Evolutionary conservation across 2,888 invertebrate genomes (phyloP), one percentile per base, ranked within the genome.

Genomic region (Ellobium chinense): DNA sequence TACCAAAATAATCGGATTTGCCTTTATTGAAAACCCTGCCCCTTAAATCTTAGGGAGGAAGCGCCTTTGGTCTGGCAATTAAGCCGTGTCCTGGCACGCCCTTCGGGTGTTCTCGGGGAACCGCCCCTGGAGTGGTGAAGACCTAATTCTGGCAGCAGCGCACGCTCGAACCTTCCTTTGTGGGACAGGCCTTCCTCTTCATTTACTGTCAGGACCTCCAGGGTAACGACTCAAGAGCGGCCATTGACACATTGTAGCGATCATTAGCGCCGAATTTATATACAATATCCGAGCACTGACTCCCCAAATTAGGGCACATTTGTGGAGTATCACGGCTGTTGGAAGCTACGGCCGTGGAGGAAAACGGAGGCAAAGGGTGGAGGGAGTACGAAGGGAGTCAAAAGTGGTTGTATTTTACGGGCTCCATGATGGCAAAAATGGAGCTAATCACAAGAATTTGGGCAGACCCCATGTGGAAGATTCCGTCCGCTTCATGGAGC

Each of bases 191-290:
- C 46, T 46, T 68, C 68, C 24, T 18, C 36, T 46, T 18, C 46
- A 18, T 46, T 46, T 68, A 12, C 27, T 29, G 39, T 18, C n/a
- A 29, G 18, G n/a, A 18, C 46, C 46, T 68, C n/a, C 27, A 14
- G 68, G 68, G 29, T 46, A 46, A 46, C 9, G 29, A 46, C 46
- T 68, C 46, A 39, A 68, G 68, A 68, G 68, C 24, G 46, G 7
- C 14, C 46, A 29, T 54, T 29, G 54, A 46, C 54, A 46, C 69
- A 31, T 69, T 69, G 69, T 69, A 29, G 69, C 54, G 69, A 29
- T 69, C 69, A 69, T 69, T 69, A 69, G 69, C 37, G 69, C 12
- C 54, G 18, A 31, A 69, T 12, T 69, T 54, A 69, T 31, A 54
- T 54, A 24, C 69, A 69, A 69, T 54, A 54, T 68, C 12, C 69